These are phyloP conservation scores for Anguilla japonica DNA, from an alignment of 2,113 vertebrate genomes.

Conservation along the genomic window DNA sequence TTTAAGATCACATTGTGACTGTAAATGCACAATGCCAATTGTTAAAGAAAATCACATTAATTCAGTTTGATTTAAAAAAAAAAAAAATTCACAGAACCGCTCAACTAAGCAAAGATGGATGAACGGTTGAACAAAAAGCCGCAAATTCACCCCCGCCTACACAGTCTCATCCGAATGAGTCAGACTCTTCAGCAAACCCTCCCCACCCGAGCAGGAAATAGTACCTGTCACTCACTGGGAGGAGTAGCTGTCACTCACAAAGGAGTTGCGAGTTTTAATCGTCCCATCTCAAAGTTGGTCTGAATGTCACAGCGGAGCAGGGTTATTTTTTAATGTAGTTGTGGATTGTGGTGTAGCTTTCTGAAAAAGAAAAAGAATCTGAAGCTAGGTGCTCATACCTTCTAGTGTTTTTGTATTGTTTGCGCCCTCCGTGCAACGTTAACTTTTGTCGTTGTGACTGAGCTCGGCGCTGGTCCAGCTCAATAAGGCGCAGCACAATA, in stretches of 20 bases:
- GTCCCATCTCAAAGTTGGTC: neutral
- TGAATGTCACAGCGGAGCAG: neutral
- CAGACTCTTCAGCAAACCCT: neutral
- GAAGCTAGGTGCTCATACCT: too few species aligned
- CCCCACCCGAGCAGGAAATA: neutral
- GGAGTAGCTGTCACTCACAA: neutral
- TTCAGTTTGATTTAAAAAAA: neutral
- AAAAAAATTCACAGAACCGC: neutral
- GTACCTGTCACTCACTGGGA: neutral
- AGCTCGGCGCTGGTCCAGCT: neutral
- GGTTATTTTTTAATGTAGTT: neutral
- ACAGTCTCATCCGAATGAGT: neutral
- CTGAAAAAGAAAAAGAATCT: neutral
- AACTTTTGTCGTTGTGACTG: too few species aligned
- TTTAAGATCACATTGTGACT: neutral
- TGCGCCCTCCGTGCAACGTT: too few species aligned
- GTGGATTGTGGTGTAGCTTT: neutral
- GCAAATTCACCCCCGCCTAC: conserved; percentile 8
- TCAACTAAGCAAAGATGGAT: conserved; percentile 9
- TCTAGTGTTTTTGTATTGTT: too few species aligned
- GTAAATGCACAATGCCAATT: neutral
- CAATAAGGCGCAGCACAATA: too few species aligned
- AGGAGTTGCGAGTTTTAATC: neutral
- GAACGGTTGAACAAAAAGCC: conserved; percentile 7
- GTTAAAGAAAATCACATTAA: neutral